A percentile compares a stretch with the other conserved stretches of the same genome.
Conservation (phyloP, 1,140 invertebrate genomes). For the Colletes latitarsis region DNA sequence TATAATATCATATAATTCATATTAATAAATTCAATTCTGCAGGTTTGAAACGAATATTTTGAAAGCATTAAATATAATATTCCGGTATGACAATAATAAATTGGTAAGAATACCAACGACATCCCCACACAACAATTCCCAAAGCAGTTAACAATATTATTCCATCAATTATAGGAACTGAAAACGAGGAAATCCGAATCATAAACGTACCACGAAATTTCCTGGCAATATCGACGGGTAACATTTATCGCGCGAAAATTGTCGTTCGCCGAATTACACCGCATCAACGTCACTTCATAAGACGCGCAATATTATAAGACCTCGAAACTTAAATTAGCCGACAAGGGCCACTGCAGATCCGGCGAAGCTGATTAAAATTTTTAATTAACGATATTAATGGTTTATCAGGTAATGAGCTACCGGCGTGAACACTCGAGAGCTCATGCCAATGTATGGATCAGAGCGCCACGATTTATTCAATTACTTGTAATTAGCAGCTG, state of each 20-base stretch:
- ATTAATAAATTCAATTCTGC: no score
- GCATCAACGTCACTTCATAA: neutral
- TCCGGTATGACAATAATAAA: no score
- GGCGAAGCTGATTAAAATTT: slow-evolving; percentile 53
- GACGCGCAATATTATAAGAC: neutral
- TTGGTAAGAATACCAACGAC: no score
- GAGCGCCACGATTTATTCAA: slow-evolving; percentile 34
- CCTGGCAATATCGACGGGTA: neutral
- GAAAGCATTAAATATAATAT: no score
- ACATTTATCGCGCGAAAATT: neutral
- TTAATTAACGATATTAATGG: slow-evolving; percentile 58
- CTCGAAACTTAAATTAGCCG: slow-evolving; percentile 47
- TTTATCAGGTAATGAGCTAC: slow-evolving; percentile 35
- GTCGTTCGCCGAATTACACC: neutral
- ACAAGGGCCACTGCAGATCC: neutral
- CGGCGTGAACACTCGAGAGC: neutral
- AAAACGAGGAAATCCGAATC: no score
- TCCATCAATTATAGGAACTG: no score
- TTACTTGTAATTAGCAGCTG: slow-evolving; percentile 38
- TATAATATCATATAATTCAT: no score
- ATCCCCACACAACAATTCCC: no score
- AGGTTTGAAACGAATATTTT: no score
- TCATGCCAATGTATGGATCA: slow-evolving; percentile 9
- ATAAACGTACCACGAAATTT: neutral
- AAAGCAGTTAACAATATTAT: no score